Conservation (phyloP, 2,797 vertebrate genomes). For the Xyrichtys novacula region DNA sequence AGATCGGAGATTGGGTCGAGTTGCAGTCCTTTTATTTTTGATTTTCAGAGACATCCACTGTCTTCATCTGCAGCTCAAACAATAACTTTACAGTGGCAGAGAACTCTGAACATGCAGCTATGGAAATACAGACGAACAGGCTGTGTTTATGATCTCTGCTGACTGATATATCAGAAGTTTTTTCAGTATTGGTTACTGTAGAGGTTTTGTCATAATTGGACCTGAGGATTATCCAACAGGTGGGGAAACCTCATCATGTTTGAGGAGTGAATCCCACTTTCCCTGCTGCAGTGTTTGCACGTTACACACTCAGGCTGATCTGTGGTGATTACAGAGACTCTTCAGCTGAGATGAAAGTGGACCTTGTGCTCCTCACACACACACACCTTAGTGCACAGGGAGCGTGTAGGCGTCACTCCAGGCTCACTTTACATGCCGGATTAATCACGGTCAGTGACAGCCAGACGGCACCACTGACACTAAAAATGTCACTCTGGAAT, state of each 20-base stretch:
- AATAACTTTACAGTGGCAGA: too few species aligned
- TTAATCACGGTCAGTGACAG: slow-evolving; percentile 79
- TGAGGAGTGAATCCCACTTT: too few species aligned
- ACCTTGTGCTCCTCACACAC: slow-evolving; percentile 20
- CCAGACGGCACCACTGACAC: slow-evolving; percentile 78
- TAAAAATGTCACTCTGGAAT: slow-evolving; percentile 80
- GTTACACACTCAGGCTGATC: slow-evolving; percentile 29
- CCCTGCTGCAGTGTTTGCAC: slow-evolving; percentile 5
- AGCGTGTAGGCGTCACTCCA: slow-evolving; percentile 63
- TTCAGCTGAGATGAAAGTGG: slow-evolving; percentile 68
- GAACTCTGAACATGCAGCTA: too few species aligned
- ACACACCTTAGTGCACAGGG: slow-evolving; percentile 60
- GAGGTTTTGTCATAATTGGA: neutral
- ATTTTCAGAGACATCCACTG: too few species aligned
- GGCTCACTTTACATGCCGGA: slow-evolving; percentile 73
- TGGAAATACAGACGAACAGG: too few species aligned
- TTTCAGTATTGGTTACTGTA: too few species aligned
- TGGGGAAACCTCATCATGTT: neutral
- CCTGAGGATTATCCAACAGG: neutral
- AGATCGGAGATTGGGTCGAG: too few species aligned
- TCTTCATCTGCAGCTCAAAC: too few species aligned
- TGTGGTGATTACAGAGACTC: slow-evolving; percentile 52
- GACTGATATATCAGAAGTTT: too few species aligned
- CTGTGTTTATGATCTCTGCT: too few species aligned
- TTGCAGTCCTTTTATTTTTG: too few species aligned